Evolutionary conservation across 1,140 invertebrate genomes (phyloP), one percentile per base, ranked within the genome.

Genomic region (Venustaconcha ellipsiformis): DNA sequence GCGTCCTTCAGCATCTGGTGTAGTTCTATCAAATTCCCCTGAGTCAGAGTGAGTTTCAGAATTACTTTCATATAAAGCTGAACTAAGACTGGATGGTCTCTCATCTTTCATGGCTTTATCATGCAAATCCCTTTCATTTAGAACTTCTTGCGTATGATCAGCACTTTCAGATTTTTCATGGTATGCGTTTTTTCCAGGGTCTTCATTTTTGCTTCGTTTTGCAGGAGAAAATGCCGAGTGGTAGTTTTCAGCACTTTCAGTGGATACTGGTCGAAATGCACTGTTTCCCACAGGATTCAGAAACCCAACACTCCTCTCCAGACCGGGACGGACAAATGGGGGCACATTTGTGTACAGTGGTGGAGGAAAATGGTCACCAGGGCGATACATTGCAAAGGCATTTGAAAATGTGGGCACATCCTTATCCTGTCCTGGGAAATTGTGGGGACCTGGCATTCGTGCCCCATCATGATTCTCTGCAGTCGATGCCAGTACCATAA

Each of bases 401-500:
- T 78, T 80, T 48, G 77, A 82, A 69, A 83, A 87, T 14, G 85
- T 85, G n/a, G 79, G 71, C 4, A 79, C 58, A 72, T 88, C 88
- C 14, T 76, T 78, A 58, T 84, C 85, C 55, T 83, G 80, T 30
- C 79, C 81, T 30, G 81, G 74, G 76, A 83, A 87, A 20, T 79
- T 83, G 60, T 84, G 83, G 30, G 77, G 64, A 14, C 83, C 79
- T 11, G 78, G 78, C 13, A 82, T 80, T 30, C 84, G 76, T 17
- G 78, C 76, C 14, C 79, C 93, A 88, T 95, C 94, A 86, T 94
- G 93, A 87, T 94, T 92, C 71, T 89, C 88, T 85, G 93, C 93
- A 90, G 94, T 94, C 79, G 94, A 95, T 87, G 88, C 89, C 67
- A 95, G 93, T 73, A 95, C 94, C 90, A 95, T 94, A 88, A 95